Evolutionary conservation across 2,888 invertebrate genomes (phyloP).

Genomic region (Rhagophthalmus giganteus): DNA sequence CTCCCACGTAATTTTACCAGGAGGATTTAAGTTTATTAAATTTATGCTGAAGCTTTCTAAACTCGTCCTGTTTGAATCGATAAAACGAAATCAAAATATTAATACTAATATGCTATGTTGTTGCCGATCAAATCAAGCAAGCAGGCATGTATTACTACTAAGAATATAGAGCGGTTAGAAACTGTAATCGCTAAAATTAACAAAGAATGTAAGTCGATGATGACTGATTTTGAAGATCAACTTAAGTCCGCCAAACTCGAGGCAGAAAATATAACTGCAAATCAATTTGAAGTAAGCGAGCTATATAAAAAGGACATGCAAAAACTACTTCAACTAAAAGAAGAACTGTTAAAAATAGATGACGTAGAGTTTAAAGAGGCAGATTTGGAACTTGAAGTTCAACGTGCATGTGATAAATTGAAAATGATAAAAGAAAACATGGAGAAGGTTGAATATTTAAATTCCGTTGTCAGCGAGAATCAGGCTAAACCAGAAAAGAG

Average conservation of each 20-base stretch:
- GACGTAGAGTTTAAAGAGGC: neutral
- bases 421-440: neutral
- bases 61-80: conserved; percentile 44
- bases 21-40: conserved; percentile 47
- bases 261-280: conserved; percentile 31
- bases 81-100: conserved; percentile 32
- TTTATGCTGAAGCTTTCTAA: conserved; percentile 50
- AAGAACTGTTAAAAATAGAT: conserved; percentile 10
- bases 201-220: conserved; percentile 27
- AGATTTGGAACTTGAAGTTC: neutral
- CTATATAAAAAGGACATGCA: conserved; percentile 22
- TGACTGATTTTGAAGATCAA: conserved; percentile 34
- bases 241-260: conserved; percentile 28
- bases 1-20: conserved; percentile 50
- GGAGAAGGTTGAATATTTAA: neutral
- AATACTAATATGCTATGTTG: conserved; percentile 18
- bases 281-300: conserved; percentile 30
- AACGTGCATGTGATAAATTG: neutral
- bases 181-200: conserved; percentile 33
- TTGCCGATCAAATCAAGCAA: conserved; percentile 25
- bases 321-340: conserved; percentile 33
- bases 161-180: conserved; percentile 34
- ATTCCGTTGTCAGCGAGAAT: neutral
- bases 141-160: conserved; percentile 14
- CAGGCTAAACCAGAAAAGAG: neutral